Percentiles rank a stretch among this genome's conserved stretches.
Evolutionary conservation across 1,140 invertebrate genomes (phyloP).

Genomic region (Pogonus chalceus): DNA sequence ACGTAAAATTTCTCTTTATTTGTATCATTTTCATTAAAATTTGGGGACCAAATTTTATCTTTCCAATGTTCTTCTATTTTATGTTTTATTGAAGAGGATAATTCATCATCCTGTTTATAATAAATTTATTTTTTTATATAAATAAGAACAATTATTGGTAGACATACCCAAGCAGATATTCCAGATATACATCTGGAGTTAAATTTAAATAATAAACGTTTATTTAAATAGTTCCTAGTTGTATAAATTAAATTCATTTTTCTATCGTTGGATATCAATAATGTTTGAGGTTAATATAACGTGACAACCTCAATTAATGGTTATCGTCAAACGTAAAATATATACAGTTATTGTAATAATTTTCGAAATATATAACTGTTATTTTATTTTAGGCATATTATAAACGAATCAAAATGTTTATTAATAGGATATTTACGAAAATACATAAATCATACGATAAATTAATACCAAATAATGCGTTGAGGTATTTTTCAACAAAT

Average conservation of each 20-base stretch:
- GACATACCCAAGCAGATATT: not conserved
- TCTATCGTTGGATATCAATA: no score
- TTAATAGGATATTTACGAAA: no score
- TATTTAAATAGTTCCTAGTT: not conserved
- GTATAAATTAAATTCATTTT: not conserved
- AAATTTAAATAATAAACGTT: not conserved
- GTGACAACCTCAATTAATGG: no score
- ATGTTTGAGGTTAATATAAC: no score
- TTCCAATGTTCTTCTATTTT: conserved; percentile 63
- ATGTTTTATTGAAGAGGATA: conserved; percentile 47
- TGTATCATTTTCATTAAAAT: conserved; percentile 30
- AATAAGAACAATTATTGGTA: not conserved
- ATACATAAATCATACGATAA: no score
- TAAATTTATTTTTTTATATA: not conserved
- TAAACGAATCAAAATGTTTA: no score
- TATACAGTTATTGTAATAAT: no score
- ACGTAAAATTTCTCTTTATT: conserved; percentile 63
- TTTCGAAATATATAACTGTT: no score
- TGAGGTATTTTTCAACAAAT: no score
- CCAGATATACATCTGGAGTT: not conserved
- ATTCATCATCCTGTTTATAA: conserved; percentile 38
- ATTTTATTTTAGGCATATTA: no score
- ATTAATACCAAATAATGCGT: no score
- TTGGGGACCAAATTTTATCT: conserved; percentile 39
- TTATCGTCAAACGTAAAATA: no score